Conservation (phyloP, 2,113 vertebrate genomes). For the Ammodytes marinus region DNA sequence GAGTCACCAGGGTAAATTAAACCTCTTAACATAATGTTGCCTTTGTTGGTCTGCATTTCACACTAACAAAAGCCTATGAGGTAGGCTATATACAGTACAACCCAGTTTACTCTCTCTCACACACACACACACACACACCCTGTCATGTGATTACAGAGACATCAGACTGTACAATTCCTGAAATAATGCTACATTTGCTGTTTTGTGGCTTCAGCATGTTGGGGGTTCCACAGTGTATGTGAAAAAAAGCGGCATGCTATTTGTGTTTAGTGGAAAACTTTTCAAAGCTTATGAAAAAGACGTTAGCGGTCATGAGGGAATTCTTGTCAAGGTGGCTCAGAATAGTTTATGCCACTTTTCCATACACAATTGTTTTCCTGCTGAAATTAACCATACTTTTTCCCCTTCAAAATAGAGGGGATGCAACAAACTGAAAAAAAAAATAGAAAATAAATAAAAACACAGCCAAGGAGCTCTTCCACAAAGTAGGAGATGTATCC, state of each 20-base stretch:
- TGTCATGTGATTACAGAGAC: constrained; percentile 48
- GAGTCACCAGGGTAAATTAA: constrained; percentile 81
- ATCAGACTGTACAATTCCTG: background rate
- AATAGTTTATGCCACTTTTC: constrained; percentile 53
- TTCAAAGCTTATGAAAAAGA: constrained; percentile 39
- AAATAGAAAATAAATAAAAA: background rate
- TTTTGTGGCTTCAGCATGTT: constrained; percentile 22
- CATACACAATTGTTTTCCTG: constrained; percentile 43
- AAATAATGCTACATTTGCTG: background rate
- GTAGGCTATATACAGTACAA: constrained; percentile 15
- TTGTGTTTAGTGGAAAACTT: constrained; percentile 40
- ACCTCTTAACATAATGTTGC: constrained; percentile 83
- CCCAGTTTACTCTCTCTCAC: background rate
- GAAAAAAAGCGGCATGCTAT: constrained; percentile 7
- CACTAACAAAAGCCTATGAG: constrained; percentile 76
- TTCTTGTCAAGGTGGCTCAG: constrained; percentile 46
- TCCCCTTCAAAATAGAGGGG: constrained; percentile 4
- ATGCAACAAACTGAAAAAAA: background rate
- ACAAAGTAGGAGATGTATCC: background rate
- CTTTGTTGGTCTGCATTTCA: constrained; percentile 86
- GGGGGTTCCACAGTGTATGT: background rate
- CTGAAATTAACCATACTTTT: background rate
- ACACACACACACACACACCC: constrained; percentile 21
- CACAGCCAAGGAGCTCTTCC: background rate
- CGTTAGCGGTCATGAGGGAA: constrained; percentile 35